Conservation (phyloP, 2,113 vertebrate species). For the Protomyctophum bolini region DNA sequence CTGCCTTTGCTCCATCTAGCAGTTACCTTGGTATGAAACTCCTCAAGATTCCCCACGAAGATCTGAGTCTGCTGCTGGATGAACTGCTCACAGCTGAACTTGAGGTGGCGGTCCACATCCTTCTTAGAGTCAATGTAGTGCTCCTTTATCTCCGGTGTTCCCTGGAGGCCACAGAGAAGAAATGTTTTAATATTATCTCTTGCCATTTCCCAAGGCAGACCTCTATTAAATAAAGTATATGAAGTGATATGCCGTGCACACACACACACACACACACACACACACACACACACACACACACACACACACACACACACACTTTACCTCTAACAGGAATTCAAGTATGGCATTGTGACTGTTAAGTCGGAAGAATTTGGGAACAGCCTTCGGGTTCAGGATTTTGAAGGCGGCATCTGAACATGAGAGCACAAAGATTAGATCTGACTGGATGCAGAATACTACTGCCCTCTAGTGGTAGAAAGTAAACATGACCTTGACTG, state of each 20-base stretch:
- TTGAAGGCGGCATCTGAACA: conserved; percentile 97
- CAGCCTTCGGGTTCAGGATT: conserved; percentile 94
- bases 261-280: conserved; percentile 25
- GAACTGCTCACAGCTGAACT: conserved; percentile 96
- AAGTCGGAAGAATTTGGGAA: conserved; percentile 93
- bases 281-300: conserved; percentile 26
- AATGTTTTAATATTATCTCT: conserved; percentile 51
- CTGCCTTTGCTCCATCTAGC: conserved; percentile 38
- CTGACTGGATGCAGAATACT: conserved; percentile 51
- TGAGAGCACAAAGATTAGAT: conserved; percentile 48
- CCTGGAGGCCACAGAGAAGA: conserved; percentile 76
- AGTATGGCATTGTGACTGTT: conserved; percentile 99
- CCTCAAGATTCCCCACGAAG: conserved; percentile 91
- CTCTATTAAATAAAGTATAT: conserved; percentile 57
- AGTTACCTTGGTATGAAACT: conserved; percentile 94
- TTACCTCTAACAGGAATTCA: conserved; percentile 97
- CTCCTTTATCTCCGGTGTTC: conserved; percentile 97
- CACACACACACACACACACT: conserved; percentile 25
- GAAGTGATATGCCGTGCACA: conserved; percentile 29
- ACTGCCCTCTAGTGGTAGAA: conserved; percentile 75
- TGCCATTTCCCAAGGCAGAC: conserved; percentile 45
- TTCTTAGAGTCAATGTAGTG: conserved; percentile 99
- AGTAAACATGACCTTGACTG: conserved; percentile 55
- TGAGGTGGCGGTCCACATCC: conserved; percentile 95
- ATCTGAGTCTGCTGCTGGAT: conserved; percentile 96